Evolutionary conservation across 2,888 invertebrate species (phyloP), one percentile per base, ranked within the genome.

Genomic region (Ectobius pallidus): DNA sequence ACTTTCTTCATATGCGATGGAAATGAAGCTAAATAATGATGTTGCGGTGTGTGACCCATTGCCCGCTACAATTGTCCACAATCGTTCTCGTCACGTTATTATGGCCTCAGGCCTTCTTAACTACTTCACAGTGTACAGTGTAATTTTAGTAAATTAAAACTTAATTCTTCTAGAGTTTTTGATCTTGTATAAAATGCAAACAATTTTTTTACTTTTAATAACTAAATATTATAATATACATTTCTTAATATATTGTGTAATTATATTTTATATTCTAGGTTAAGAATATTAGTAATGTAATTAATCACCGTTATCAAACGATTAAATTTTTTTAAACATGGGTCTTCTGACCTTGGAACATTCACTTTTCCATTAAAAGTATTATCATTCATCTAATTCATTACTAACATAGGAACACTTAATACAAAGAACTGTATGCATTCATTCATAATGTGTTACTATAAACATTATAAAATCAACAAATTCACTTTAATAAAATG

Each of bases 331-430:
- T 72, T 73, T 55, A 73, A 72, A 72, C 70, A 72, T 55, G 25
- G 75, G 72, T 73, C 74, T 58, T 72, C 14, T 46, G 73, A 75
- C 73, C 75, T 63, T 68, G 65, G 74, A 74, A 75, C 75, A 74
- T 71, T 68, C 44, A 73, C 52, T 72, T 70, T 72, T 72, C 32
- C 49, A 67, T 55, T 72, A 65, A 70, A 74, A 39, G 30, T 69
- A 61, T 58, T 32, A 25, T 69, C 58, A 42, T 61, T 70, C 39
- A 55, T 32, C 70, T 70, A 70, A 18, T 44, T 69, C 55, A 61
- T 58, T 46, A 71, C 73, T 76, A 75, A 75, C 69, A 75, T 76
- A 76, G 76, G 76, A 76, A 76, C 76, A 76, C 74, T 72, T 73
- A 76, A 67, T 70, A 62, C 71, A 71, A 69, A 71, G 75, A 73